Evolutionary conservation across 2,797 vertebrate species (phyloP).

Genomic region (Hozukius guyotensis): DNA sequence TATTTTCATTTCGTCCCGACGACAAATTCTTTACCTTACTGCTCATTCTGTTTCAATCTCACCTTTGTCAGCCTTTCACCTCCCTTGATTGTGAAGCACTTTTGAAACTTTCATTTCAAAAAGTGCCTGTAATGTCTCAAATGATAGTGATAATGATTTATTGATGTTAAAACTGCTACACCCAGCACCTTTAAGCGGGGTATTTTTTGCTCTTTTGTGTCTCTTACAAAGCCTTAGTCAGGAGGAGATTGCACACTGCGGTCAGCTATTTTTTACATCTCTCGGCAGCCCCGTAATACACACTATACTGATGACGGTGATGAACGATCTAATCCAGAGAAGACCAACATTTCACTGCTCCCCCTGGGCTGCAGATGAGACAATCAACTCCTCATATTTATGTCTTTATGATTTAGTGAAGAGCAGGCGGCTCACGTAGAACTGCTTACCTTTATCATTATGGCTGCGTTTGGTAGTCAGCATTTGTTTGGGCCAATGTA

Average conservation of each 20-base stretch:
- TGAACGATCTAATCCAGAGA: constrained; percentile 61
- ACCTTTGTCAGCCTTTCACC: background rate
- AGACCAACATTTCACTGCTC: constrained; percentile 48
- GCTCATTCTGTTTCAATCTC: background rate
- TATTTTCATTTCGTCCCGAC: background rate
- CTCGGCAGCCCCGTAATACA: constrained; percentile 47
- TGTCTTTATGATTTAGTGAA: constrained; percentile 50
- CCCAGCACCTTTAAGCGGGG: constrained; percentile 30
- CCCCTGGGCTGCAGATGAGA: constrained; percentile 41
- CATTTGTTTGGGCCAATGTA: constrained; percentile 23
- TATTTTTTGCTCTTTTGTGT: constrained; percentile 41
- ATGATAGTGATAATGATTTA: constrained; percentile 51
- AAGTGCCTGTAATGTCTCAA: constrained; percentile 28
- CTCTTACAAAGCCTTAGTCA: constrained; percentile 57
- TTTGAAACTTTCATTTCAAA: constrained; percentile 27
- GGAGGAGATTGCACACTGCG: constrained; percentile 28
- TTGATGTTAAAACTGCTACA: constrained; percentile 36
- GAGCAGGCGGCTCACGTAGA: constrained; percentile 21
- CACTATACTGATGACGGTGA: constrained; percentile 52
- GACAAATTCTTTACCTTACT: background rate
- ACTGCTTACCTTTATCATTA: constrained; percentile 47
- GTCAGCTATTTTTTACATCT: constrained; percentile 61
- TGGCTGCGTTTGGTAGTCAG: constrained; percentile 11
- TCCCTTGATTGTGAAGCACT: background rate
- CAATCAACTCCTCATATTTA: constrained; percentile 50